Evolutionary conservation across 2,113 vertebrate species (phyloP).

Genomic region (Forbesichthys papilliferus): DNA sequence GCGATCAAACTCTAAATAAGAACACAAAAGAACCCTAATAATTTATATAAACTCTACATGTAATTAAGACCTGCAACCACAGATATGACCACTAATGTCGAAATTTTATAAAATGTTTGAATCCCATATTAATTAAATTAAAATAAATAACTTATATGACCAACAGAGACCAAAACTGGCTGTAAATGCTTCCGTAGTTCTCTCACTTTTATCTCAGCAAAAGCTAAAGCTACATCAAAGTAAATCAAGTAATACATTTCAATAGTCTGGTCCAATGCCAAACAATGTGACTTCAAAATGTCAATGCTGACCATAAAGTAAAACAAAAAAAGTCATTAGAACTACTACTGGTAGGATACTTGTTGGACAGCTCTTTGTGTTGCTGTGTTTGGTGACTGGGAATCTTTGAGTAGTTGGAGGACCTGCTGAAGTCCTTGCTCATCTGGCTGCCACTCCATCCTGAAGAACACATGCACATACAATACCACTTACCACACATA

Average conservation of each 20-base stretch:
- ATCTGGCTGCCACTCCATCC: slow-evolving; percentile 96
- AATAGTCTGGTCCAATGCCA: background rate
- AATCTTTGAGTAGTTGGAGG: slow-evolving; percentile 92
- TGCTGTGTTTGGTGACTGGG: slow-evolving; percentile 92
- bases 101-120: too few species aligned
- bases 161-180: too few species aligned
- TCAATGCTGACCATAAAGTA: background rate
- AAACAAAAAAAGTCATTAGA: too few species aligned
- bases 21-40: background rate
- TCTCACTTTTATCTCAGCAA: too few species aligned
- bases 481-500: too few species aligned
- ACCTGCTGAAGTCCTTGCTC: slow-evolving; percentile 95
- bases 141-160: too few species aligned
- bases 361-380: slow-evolving; percentile 92
- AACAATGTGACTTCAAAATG: background rate
- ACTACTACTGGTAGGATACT: slow-evolving; percentile 79
- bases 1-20: background rate
- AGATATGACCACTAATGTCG: too few species aligned
- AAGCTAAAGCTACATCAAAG: background rate
- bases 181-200: too few species aligned
- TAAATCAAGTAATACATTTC: background rate
- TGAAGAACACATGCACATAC: slow-evolving; percentile 30
- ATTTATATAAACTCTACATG: background rate
- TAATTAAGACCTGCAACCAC: background rate
- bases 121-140: too few species aligned